phyloP scores from a whole-genome alignment of 2,797 vertebrate genomes.

The Rallus crepitans region DNA sequence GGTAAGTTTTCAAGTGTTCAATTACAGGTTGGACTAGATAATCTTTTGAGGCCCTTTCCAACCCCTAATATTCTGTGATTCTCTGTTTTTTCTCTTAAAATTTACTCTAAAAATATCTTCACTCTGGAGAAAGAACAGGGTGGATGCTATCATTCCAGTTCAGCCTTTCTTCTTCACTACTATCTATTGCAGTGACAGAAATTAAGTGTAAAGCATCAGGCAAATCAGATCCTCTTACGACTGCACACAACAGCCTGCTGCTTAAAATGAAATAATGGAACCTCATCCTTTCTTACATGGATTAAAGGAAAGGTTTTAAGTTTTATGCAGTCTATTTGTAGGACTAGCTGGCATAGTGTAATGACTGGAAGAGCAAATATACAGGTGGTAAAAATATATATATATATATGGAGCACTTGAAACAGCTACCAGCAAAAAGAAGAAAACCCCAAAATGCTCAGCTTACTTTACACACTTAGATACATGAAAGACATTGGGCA shows the following conservation, averaged over 20 bases:
- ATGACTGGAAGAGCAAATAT: neutral
- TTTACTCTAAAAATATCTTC: neutral
- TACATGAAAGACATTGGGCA: neutral
- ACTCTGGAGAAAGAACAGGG: neutral
- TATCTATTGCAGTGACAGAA: neutral
- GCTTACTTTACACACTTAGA: neutral
- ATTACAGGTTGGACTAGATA: neutral
- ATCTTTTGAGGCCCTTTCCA: too few species aligned
- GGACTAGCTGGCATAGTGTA: neutral
- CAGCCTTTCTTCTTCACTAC: neutral
- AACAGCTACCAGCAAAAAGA: neutral
- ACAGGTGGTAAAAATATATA: neutral
- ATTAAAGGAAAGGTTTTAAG: neutral
- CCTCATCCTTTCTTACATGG: neutral
- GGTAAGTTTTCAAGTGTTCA: neutral
- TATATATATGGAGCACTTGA: neutral
- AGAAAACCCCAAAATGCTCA: neutral
- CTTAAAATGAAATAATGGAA: neutral
- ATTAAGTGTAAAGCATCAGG: neutral
- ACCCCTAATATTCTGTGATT: too few species aligned
- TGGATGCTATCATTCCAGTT: neutral
- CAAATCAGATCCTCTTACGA: neutral
- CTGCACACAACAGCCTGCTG: neutral
- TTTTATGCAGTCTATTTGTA: neutral
- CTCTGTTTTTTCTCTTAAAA: neutral